These are phyloP conservation scores for Pocillopora damicornis DNA, from an alignment of 64 coral and sea anemone genomes.

Conservation along the genomic window DNA sequence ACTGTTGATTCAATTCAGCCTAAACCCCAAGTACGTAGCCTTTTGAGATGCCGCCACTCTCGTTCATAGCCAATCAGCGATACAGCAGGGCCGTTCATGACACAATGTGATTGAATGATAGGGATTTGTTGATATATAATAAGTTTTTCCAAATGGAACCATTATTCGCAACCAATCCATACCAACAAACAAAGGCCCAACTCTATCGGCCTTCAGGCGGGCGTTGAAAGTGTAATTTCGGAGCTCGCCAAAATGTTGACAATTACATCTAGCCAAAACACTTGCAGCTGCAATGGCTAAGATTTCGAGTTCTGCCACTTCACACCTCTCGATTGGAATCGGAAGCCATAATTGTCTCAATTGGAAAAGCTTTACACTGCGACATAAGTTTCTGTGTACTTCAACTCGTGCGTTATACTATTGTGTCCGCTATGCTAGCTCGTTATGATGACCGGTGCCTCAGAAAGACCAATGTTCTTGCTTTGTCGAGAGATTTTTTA, in stretches of 20 bases:
- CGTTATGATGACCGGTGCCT: not conserved
- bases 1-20: slow-evolving; percentile 46
- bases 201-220: slow-evolving; percentile 10
- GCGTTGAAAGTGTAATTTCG: slow-evolving; percentile 32
- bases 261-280: slow-evolving; percentile 42
- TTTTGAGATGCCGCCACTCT: slow-evolving; percentile 96
- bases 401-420: slow-evolving; percentile 1
- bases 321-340: slow-evolving; percentile 85
- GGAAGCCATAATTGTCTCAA: slow-evolving; percentile 78
- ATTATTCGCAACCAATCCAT: slow-evolving; percentile 91
- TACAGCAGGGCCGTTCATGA: slow-evolving; percentile 57
- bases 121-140: slow-evolving; percentile 99
- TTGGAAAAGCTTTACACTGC: slow-evolving; percentile 46
- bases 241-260: slow-evolving; percentile 63
- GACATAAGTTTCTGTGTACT: slow-evolving; percentile 27
- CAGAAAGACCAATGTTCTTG: not conserved
- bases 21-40: slow-evolving; percentile 54
- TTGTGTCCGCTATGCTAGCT: not conserved
- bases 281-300: slow-evolving; percentile 4
- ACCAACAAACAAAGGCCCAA: slow-evolving; percentile 71
- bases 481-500: not conserved
- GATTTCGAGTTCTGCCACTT: slow-evolving; percentile 33
- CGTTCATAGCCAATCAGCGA: slow-evolving; percentile 69
- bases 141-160: slow-evolving; percentile 95
- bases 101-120: slow-evolving; percentile 99